Base-by-base conservation (phyloP, 2,888 invertebrate species). In the Andrena marginata region DNA sequence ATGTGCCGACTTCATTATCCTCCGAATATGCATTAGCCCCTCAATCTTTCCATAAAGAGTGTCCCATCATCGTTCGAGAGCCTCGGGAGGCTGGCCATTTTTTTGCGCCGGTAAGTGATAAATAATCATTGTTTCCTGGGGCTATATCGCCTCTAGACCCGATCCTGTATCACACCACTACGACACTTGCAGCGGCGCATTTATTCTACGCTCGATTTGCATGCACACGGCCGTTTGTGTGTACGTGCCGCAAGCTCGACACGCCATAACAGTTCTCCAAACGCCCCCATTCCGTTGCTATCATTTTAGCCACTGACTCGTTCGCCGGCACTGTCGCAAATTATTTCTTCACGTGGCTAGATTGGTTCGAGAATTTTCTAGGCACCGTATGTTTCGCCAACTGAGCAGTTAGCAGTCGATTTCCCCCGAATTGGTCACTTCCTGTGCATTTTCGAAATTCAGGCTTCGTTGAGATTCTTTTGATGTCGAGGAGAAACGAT, bases 191-290 rank as follows among this genome's bases (percentile, higher is more conserved):
- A 20, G 69, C 60, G 67, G 48, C 75, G 82, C 77, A 80, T 83
- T 86, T 77, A 60, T 86, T 71, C 51, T 70, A 67, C 70, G 74
- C 51, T 60, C 72, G 69, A 79, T 69, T 86, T 77, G 82, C 85
- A 80, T 80, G 60, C 72, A 59, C 72, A 51, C 31, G 35, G 42
- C 67, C 56, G 72, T 74, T 64, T 82, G 35, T 62, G 70, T 67
- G 31, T 49, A 64, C 56, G 77, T 69, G 31, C 49, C 33, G 65
- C 60, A 64, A 31, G 10, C 77, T 63, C 67, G 71, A 33, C 63
- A 73, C 73, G 77, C 75, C 71, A 78, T 78, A 83, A 82, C 73
- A 60, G 71, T 75, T 78, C 76, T 23, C 70, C 29, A 59, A 59
- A 70, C 69, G 86, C 56, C 72, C 78, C 72, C 78, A 77, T 86